Evolutionary conservation across 2,888 invertebrate species (phyloP), one percentile per base, ranked within the genome.

Genomic region (Drosophila maculinotata): DNA sequence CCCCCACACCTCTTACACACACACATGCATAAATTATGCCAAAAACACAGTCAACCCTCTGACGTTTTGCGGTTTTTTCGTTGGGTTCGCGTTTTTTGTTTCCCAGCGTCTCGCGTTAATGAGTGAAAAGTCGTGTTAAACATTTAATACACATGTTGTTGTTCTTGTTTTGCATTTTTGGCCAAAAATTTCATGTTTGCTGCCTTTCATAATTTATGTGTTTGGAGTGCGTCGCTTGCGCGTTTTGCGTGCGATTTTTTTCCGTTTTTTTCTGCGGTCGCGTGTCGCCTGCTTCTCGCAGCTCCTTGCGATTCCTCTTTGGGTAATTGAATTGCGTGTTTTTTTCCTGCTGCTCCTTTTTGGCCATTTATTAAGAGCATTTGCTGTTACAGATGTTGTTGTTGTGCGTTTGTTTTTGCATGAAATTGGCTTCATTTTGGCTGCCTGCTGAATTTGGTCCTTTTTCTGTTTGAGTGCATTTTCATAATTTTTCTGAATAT

Each of bases 61-160:
- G 30, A 45, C 3, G 39, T 33, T 35, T 58, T 47, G 66, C 62
- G 65, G 76, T 59, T 64, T 64, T 58, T 48, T 2, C 15, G 2
- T 20, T 4, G 4, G 20, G 20, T 20, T 20, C 15, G 49, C 33
- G 10, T 47, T 41, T 60, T 59, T 26, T 20, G 20, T 20, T 35
- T 28, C 47, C n/a, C 30, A 28, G 15, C 59, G 30, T 52, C 12
- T 41, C 62, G 63, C 45, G 68, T 59, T 87, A 83, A 86, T 87
- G 86, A 83, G 88, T 86, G 71, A 87, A 86, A 84, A 84, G 70
- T 86, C 81, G 81, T 84, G 83, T 84, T 86, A 62, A 80, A 75
- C 83, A 83, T 87, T 87, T 80, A 86, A 83, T 80, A 66, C 78
- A 86, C 81, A 86, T 83, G 78, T 70, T 69, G 62, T 41, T 57